Base-by-base conservation (phyloP, 37 sponge, comb jelly and placozoan genomes). In the Ianthella basta region DNA sequence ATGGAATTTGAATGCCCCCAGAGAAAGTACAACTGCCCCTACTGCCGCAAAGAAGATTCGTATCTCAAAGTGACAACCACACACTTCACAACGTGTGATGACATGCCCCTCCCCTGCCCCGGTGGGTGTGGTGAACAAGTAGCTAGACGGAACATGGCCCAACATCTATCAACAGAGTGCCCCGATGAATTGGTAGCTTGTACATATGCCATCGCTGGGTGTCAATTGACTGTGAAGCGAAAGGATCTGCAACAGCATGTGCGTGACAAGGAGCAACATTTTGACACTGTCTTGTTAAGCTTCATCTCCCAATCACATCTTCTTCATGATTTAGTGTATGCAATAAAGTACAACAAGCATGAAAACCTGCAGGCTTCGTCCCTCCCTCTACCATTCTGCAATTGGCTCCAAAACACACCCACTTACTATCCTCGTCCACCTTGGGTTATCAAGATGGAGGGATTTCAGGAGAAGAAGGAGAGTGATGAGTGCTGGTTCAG, bases 141-240 rank as follows among this genome's bases (percentile, higher is more conserved):
- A 2, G 29, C 15, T 54, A 32, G 89, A 37, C 2, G 78, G 38
- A 60, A 83, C n/a, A 25, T 89, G 79, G 32, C 38, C 0, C 15
- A 67, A 21, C 89, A 89, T 57, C 23, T 64, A 37, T 23, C 25
- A 0, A 5, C 53, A 44, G 56, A 19, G 18, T 89, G 89, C 66
- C 79, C 70, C 1, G n/a, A 50, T 3, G 61, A 66, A 55, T 56
- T 64, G 8, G 85, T 89, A 39, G 60, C 59, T 12, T 91, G 92
- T 75, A 69, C 75, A 23, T 91, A 77, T 85, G 63, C 55, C 21
- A 79, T 53, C 63, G 82, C 82, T n/a, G 92, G 92, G 13, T 91
- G 92, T 65, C 20, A 41, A 40, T 13, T 21, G 44, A n/a, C 25
- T 24, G 54, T 75, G 21, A 75, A 75, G 44, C 44, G 78, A 14